Conservation (phyloP, 2,797 vertebrate genomes). For the Takifugu ocellatus region DNA sequence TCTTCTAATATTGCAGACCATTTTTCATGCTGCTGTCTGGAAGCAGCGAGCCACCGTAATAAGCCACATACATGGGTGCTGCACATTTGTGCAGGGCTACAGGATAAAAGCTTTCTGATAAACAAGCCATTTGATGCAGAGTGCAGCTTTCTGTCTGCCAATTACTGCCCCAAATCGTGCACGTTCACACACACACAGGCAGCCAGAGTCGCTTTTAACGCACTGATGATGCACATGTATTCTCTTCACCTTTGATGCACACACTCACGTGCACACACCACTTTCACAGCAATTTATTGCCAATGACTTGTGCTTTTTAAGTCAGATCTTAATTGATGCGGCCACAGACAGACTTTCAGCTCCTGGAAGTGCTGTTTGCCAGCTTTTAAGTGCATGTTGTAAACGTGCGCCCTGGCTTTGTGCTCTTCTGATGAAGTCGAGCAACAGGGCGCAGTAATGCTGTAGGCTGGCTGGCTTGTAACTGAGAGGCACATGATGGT, state of each 20-base stretch:
- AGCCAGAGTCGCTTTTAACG: background rate
- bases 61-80: conserved; percentile 12
- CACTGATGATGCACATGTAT: background rate
- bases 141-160: conserved; percentile 44
- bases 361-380: background rate
- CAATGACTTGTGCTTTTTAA: conserved; percentile 61
- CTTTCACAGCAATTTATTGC: conserved; percentile 55
- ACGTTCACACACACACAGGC: background rate
- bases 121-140: conserved; percentile 67
- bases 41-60: conserved; percentile 28
- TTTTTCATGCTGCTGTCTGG: conserved; percentile 62
- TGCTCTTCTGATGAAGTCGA: no score
- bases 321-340: conserved; percentile 46
- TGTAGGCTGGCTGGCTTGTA: no score
- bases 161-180: conserved; percentile 44
- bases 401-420: no score
- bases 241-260: background rate
- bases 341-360: background rate
- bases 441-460: no score
- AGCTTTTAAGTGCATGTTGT: no score
- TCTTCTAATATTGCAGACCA: conserved; percentile 63
- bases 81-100: conserved; percentile 33
- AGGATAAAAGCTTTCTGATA: conserved; percentile 78
- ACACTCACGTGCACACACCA: conserved; percentile 13
- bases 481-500: no score